These are phyloP conservation scores for Microcebus ravelobensis DNA, from an alignment of 2,113 vertebrate species.

Conservation along the genomic window DNA sequence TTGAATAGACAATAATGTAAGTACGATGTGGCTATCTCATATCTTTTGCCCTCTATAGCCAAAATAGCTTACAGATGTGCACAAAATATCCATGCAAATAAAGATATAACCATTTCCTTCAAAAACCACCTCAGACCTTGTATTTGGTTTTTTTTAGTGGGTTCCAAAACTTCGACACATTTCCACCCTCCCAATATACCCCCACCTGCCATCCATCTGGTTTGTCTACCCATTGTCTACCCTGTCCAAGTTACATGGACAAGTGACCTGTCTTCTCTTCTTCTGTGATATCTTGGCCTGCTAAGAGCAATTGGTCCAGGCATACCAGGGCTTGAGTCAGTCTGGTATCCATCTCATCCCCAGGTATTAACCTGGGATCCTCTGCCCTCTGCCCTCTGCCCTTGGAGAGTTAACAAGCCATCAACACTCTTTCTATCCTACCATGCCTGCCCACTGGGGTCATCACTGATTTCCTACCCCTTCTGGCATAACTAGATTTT, in stretches of 20 bases:
- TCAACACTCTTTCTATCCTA: not conserved
- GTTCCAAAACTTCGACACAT: not conserved
- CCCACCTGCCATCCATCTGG: not conserved
- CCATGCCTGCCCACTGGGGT: not conserved
- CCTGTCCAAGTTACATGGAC: not conserved
- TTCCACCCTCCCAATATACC: too few relatives aligned
- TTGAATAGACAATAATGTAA: not conserved
- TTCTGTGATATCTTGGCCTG: not conserved
- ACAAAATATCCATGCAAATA: slow-evolving; percentile 9
- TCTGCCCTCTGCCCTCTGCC: not conserved
- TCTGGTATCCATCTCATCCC: not conserved
- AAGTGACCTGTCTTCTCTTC: not conserved
- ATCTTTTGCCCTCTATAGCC: not conserved
- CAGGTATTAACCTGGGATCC: not conserved
- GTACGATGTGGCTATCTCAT: not conserved
- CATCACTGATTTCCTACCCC: not conserved
- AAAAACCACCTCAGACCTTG: not conserved
- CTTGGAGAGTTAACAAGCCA: not conserved
- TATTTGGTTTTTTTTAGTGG: not conserved
- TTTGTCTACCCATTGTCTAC: not conserved
- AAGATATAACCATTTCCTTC: not conserved
- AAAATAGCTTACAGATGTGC: not conserved
- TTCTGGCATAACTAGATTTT: not conserved
- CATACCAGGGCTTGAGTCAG: not conserved
- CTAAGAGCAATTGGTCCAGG: not conserved